Evolutionary conservation across 2,888 invertebrate species (phyloP), one percentile per base, ranked within the genome.

Genomic region (Himalopsyche japonica): DNA sequence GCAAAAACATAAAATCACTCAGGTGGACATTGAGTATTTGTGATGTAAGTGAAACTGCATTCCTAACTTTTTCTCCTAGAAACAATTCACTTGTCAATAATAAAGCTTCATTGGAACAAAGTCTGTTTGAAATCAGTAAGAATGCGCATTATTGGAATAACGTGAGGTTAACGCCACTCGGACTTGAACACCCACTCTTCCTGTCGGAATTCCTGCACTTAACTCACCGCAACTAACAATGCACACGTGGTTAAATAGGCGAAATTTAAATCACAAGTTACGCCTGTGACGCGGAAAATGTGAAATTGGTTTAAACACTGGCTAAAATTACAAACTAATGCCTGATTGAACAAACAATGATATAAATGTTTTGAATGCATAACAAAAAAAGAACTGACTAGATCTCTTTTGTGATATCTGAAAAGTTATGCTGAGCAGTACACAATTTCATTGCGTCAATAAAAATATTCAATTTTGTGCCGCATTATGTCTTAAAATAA

Each of bases 121-220:
- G 70, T 70, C 27, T 30, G 27, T 30, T 70, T 27, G 27, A 70
- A 70, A 79, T 48, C 79, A 48, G 12, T 43, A 49, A 79, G 47
- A 79, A 80, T 80, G 64, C 80, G 20, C 64, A 78, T 79, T 83
- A 83, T 83, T 76, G 76, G 32, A 79, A 30, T 30, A 48, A 83
- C 83, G 80, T 76, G 83, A 79, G 47, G 43, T 43, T 48, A 43
- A 64, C 49, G 32, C 57, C 80, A 64, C 64, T 57, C 27, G 80
- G n/a, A n/a, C 77, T 77, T 18, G 34, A 77, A 34, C 77, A 18
- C 34, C 76, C 76, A 76, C 76, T 47, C 27, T 30, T 27, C 47
- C 48, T 43, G 37, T 48, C 24, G 48, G 81, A 81, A 81, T 81
- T 76, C 49, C 48, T 76, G 18, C 10, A 80, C 80, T 76, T 30